Conservation (phyloP, 2,888 invertebrate genomes). For the Aphelenchoides bicaudatus region DNA sequence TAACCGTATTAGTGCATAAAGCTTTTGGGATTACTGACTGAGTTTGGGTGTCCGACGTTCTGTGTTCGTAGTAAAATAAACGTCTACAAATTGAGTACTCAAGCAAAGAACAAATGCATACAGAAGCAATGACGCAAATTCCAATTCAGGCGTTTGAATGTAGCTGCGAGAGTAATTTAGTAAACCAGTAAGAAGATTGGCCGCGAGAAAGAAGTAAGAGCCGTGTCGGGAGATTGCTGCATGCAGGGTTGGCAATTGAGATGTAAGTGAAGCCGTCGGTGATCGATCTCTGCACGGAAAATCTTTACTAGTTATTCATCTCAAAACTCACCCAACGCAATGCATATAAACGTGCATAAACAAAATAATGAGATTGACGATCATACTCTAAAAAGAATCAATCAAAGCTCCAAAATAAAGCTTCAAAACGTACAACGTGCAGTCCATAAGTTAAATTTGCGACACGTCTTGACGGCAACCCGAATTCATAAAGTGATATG, state of each 20-base stretch:
- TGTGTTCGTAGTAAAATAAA: no score
- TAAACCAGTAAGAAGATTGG: conserved; percentile 79
- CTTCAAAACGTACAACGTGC: conserved; percentile 67
- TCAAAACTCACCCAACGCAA: neutral
- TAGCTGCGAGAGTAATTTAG: conserved; percentile 67
- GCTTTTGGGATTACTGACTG: no score
- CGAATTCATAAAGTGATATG: conserved; percentile 7
- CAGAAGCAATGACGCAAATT: neutral
- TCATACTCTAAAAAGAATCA: neutral
- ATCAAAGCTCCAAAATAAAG: neutral
- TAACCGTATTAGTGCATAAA: no score
- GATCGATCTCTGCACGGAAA: no score
- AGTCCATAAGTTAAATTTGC: conserved; percentile 78
- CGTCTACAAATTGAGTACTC: neutral
- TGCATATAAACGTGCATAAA: conserved; percentile 12
- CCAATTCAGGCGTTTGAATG: conserved; percentile 3
- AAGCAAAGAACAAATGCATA: conserved; percentile 11
- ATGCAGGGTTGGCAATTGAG: no score
- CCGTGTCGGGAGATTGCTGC: conserved; percentile 63
- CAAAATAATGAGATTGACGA: neutral
- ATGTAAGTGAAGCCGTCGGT: no score
- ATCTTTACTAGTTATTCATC: conserved; percentile 2
- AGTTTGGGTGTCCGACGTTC: no score
- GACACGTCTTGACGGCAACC: conserved; percentile 71
- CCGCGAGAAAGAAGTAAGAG: conserved; percentile 76